Conservation (phyloP, 2,797 vertebrate genomes). For the Sebastes elongatus region DNA sequence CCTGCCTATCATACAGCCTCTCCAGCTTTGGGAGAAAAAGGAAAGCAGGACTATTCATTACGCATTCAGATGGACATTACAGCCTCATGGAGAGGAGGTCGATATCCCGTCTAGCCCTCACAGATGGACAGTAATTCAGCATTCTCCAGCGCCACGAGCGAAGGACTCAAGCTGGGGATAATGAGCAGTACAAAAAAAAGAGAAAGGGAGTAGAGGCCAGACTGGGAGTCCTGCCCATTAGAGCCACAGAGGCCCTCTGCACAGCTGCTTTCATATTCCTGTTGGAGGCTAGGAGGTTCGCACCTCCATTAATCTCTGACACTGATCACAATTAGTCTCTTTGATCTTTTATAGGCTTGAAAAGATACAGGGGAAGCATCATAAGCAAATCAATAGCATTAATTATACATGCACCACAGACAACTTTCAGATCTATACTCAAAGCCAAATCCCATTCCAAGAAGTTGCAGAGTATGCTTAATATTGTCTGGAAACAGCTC, state of each 20-base stretch:
- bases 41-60: conserved; percentile 60
- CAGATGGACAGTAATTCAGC: conserved; percentile 78
- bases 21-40: conserved; percentile 40
- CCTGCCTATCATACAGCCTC: conserved; percentile 29
- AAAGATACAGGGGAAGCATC: conserved; percentile 63
- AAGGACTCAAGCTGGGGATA: conserved; percentile 67
- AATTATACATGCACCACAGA: conserved; percentile 75
- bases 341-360: conserved; percentile 72
- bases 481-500: conserved; percentile 34
- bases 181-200: conserved; percentile 61
- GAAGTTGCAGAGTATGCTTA: conserved; percentile 28
- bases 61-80: conserved; percentile 72
- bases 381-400: conserved; percentile 79
- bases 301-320: conserved; percentile 83
- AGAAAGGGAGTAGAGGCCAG: conserved; percentile 50
- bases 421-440: conserved; percentile 54
- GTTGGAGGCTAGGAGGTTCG: conserved; percentile 53
- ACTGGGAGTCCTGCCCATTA: conserved; percentile 73
- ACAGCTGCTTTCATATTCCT: conserved; percentile 77
- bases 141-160: conserved; percentile 44
- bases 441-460: conserved; percentile 41
- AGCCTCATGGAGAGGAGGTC: conserved; percentile 58
- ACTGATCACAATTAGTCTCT: conserved; percentile 82
- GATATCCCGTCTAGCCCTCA: conserved; percentile 63
- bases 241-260: conserved; percentile 58